phyloP scores from a whole-genome alignment of 1,140 invertebrate species.

The Aphelenchoides avenae region DNA sequence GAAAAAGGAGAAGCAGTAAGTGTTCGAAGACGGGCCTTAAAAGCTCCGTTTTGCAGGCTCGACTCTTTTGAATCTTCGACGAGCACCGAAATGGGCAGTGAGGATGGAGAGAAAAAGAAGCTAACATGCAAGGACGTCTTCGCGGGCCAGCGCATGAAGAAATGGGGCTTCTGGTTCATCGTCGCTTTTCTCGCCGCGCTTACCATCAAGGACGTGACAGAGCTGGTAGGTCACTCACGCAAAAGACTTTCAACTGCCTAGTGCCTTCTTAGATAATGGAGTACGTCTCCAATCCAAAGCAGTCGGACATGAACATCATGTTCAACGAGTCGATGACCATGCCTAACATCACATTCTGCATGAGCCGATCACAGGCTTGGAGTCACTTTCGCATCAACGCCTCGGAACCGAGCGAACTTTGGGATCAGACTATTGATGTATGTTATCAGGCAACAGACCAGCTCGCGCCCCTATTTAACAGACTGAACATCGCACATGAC shows the following conservation, averaged over 20 bases:
- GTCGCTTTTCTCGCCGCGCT: constrained; percentile 51
- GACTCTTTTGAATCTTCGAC: constrained; percentile 18
- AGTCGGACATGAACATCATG: constrained; percentile 46
- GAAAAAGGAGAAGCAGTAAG: too few relatives aligned
- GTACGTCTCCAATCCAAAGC: constrained; percentile 37
- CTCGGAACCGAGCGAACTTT: constrained; percentile 20
- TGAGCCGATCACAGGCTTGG: constrained; percentile 41
- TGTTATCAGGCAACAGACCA: not conserved
- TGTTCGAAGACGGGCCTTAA: too few relatives aligned
- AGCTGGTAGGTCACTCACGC: constrained; percentile 41
- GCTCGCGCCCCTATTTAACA: not conserved
- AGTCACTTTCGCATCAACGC: constrained; percentile 34
- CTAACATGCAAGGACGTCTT: constrained; percentile 32
- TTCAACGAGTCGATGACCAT: constrained; percentile 46
- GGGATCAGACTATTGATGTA: constrained; percentile 29
- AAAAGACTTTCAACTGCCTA: constrained; percentile 1
- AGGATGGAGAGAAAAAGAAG: constrained; percentile 18
- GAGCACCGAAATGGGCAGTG: too few relatives aligned
- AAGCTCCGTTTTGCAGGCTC: not conserved
- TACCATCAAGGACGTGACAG: constrained; percentile 53
- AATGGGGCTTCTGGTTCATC: constrained; percentile 56
- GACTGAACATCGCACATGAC: not conserved
- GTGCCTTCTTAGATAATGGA: constrained; percentile 25
- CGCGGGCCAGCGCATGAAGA: constrained; percentile 37
- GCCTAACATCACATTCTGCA: constrained; percentile 50